phyloP scores from a whole-genome alignment of 2,113 vertebrate genomes.

The Tamias sibiricus region DNA sequence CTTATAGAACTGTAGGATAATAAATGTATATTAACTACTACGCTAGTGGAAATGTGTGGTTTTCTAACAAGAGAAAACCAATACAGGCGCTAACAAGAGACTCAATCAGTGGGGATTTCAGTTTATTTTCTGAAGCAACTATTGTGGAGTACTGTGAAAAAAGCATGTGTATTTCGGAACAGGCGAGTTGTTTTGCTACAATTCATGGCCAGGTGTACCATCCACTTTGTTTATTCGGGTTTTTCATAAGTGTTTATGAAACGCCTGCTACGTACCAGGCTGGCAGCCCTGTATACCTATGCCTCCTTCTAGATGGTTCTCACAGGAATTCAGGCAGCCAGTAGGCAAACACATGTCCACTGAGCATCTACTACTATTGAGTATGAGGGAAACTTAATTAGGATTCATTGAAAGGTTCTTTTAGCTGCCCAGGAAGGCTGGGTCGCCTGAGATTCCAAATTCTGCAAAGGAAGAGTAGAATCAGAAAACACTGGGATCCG shows the following conservation, averaged over 20 bases:
- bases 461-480: background rate
- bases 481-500: background rate
- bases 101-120: background rate
- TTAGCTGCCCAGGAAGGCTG: background rate
- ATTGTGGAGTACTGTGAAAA: background rate
- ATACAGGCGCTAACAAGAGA: background rate
- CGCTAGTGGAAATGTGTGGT: background rate
- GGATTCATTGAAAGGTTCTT: background rate
- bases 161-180: background rate
- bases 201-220: background rate
- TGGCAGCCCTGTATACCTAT: background rate
- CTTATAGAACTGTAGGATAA: background rate
- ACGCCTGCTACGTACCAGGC: background rate
- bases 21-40: background rate
- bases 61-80: background rate
- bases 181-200: background rate
- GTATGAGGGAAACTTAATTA: background rate
- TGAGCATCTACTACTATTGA: background rate
- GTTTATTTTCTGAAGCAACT: slow-evolving; percentile 19
- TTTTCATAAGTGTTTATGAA: background rate
- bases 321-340: background rate
- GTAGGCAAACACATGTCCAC: background rate
- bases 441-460: background rate
- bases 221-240: background rate
- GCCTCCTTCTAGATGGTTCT: background rate